These are phyloP conservation scores for Aleadryas rufinucha DNA, from an alignment of 2,113 vertebrate genomes.

Conservation along the genomic window DNA sequence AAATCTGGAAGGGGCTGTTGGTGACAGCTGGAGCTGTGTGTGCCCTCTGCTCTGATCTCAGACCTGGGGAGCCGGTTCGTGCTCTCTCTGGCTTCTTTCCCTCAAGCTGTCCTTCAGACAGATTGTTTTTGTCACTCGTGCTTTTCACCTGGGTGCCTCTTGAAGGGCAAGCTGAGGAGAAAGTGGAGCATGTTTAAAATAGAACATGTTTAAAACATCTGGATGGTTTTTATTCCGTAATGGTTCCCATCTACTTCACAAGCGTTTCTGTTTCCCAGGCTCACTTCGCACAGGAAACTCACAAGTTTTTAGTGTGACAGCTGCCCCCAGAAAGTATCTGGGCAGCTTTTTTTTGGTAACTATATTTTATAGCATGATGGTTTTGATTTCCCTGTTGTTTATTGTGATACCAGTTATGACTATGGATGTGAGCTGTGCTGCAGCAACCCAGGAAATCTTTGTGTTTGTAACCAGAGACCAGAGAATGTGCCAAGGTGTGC, in stretches of 20 bases:
- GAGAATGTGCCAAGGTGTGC: neutral
- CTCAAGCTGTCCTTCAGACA: neutral
- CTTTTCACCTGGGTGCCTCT: neutral
- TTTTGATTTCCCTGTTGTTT: constrained; percentile 1
- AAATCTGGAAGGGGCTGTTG: neutral
- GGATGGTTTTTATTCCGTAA: neutral
- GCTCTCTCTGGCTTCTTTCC: neutral
- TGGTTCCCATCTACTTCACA: neutral
- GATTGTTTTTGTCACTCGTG: neutral
- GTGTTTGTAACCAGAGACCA: neutral
- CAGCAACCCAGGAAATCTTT: neutral
- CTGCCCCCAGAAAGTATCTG: neutral
- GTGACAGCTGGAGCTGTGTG: neutral
- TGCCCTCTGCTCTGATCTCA: neutral
- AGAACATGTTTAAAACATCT: neutral
- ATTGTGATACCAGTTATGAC: neutral
- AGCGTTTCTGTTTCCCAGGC: neutral
- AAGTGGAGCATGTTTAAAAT: neutral
- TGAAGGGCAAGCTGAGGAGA: neutral
- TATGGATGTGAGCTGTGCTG: neutral
- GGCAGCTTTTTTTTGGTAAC: neutral
- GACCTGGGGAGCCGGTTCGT: neutral
- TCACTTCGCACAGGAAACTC: neutral
- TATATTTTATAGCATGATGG: neutral
- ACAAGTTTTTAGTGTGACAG: neutral